A percentile compares a stretch with the other conserved stretches of the same genome.
phyloP scores from a whole-genome alignment of 23 tunicate species.

The Halocynthia roretzi region DNA sequence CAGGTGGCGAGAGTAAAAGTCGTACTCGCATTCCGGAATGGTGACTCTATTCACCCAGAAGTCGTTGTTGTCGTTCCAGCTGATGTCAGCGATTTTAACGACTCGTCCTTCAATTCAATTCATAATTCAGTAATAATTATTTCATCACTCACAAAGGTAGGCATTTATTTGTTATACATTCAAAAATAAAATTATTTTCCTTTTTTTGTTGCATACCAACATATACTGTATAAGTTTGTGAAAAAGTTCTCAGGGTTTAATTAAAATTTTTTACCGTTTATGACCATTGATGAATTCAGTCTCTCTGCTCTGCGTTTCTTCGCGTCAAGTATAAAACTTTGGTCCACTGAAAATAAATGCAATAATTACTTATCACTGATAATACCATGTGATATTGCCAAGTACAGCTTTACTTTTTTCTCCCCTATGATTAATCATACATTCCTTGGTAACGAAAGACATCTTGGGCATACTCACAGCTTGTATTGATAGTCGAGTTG shows the following conservation, averaged over 20 bases:
- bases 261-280: neutral
- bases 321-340: neutral
- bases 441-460: no score
- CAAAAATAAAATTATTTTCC: no score
- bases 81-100: conserved; percentile 3
- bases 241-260: neutral
- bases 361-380: neutral
- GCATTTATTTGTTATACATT: no score
- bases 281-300: neutral
- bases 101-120: no score
- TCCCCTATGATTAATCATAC: no score
- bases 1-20: neutral
- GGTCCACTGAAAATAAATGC: neutral
- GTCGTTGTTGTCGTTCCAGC: conserved; percentile 1
- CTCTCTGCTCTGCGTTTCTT: conserved; percentile 2
- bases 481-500: conserved; percentile 9
- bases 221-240: neutral
- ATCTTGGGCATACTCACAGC: neutral
- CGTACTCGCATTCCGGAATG: neutral
- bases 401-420: no score
- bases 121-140: no score
- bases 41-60: conserved; percentile 13
- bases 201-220: neutral
- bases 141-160: no score
- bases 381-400: no score